These are phyloP conservation scores for Leptoclinus maculatus DNA, from an alignment of 2,797 vertebrate genomes.

Conservation along the genomic window DNA sequence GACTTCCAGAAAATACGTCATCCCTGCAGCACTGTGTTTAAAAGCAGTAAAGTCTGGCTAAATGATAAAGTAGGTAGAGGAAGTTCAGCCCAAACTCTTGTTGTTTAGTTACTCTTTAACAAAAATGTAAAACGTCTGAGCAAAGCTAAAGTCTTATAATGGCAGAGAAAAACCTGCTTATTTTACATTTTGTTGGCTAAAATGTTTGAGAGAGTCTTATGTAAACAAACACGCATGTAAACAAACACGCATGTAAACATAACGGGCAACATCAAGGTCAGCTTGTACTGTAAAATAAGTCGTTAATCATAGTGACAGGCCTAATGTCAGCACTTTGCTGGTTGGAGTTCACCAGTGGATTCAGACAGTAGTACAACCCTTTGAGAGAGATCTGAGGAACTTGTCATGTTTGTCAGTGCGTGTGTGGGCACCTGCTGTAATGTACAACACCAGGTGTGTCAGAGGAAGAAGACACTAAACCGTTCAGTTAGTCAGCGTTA, in stretches of 20 bases:
- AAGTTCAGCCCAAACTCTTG: too few relatives aligned
- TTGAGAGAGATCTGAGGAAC: neutral
- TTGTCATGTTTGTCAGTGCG: neutral
- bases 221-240: too few relatives aligned
- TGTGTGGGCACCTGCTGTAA: conserved; percentile 23
- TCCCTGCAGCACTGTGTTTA: too few relatives aligned
- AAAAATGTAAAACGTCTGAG: too few relatives aligned
- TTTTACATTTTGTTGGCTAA: too few relatives aligned
- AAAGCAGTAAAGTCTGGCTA: too few relatives aligned
- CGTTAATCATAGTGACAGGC: neutral
- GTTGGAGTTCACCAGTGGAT: neutral
- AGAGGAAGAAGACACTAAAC: conserved; percentile 18
- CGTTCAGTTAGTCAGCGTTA: conserved; percentile 20
- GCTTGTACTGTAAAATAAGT: neutral
- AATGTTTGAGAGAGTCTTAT: too few relatives aligned
- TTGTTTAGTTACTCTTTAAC: too few relatives aligned
- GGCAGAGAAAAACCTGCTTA: too few relatives aligned
- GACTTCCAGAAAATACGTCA: neutral
- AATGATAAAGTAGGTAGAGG: too few relatives aligned
- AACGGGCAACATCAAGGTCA: neutral
- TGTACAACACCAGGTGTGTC: conserved; percentile 63
- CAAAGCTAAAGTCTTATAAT: neutral
- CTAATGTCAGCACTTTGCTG: neutral
- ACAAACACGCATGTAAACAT: too few relatives aligned
- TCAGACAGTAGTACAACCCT: neutral